These are phyloP conservation scores for Cataglyphis livida DNA, from an alignment of 2,888 invertebrate genomes.

Conservation along the genomic window DNA sequence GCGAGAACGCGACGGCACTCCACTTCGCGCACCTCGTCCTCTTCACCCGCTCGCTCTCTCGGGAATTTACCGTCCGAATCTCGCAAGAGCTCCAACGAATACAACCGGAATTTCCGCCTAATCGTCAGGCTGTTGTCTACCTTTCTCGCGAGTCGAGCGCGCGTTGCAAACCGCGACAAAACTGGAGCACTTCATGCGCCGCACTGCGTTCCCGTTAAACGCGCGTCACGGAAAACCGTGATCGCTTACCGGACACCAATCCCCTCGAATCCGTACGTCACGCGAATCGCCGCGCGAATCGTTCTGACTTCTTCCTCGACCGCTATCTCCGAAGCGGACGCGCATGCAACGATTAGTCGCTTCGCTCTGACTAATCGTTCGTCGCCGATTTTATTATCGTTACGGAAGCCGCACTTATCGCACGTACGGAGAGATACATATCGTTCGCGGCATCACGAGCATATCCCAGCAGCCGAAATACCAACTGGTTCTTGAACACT, in stretches of 20 bases:
- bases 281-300: background rate
- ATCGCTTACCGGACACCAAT: background rate
- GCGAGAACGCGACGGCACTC: slow-evolving; percentile 7
- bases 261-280: background rate
- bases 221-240: slow-evolving; percentile 68
- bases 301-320: background rate
- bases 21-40: background rate
- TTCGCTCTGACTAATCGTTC: slow-evolving; percentile 8
- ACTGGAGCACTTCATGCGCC: slow-evolving; percentile 56
- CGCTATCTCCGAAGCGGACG: background rate
- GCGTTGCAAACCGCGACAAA: slow-evolving; percentile 22
- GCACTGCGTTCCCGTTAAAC: slow-evolving; percentile 78
- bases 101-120: slow-evolving; percentile 23
- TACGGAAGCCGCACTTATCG: slow-evolving; percentile 11
- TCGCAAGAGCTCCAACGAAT: slow-evolving; percentile 8
- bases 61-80: background rate
- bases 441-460: background rate
- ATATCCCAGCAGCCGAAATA: background rate
- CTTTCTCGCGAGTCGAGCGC: slow-evolving; percentile 34
- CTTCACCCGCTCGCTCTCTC: background rate
- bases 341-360: background rate
- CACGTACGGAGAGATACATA: slow-evolving; percentile 20
- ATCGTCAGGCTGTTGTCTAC: slow-evolving; percentile 1
- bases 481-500: background rate
- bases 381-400: background rate